A percentile compares a stretch with the other conserved stretches of the same genome.
These are phyloP conservation scores for Tokudaia muenninki DNA, from an alignment of 2,797 vertebrate species.

Conservation along the genomic window DNA sequence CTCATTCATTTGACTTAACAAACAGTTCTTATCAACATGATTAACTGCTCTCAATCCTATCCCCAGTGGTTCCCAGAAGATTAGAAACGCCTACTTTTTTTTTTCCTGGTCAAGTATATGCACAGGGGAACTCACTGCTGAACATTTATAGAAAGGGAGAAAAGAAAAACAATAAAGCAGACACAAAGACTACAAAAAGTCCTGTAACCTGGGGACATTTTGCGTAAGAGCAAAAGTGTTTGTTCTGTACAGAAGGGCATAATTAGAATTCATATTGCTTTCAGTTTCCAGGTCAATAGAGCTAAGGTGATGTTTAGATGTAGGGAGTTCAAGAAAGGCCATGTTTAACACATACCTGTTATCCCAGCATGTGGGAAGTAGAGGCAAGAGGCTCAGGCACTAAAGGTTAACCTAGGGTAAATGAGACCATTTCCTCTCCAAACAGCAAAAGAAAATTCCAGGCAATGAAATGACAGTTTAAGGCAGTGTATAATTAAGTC, in stretches of 20 bases:
- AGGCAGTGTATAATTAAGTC: neutral
- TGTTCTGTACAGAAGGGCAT: constrained; percentile 43
- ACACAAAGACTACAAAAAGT: constrained; percentile 16
- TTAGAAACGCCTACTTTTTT: constrained; percentile 40
- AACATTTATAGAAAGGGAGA: neutral
- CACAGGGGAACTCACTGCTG: neutral
- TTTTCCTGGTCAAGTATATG: constrained; percentile 9
- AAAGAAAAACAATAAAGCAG: constrained; percentile 46
- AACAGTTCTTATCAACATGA: constrained; percentile 22
- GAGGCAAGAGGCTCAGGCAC: neutral
- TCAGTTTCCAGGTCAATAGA: constrained; percentile 59
- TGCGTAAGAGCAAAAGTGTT: neutral
- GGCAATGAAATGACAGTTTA: constrained; percentile 13
- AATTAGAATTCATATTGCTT: constrained; percentile 58
- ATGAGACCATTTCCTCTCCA: neutral
- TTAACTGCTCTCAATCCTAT: constrained; percentile 40
- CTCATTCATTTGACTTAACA: constrained; percentile 60
- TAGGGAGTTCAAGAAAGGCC: constrained; percentile 1
- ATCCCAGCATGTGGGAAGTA: neutral
- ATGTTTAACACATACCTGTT: neutral
- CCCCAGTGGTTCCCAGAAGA: constrained; percentile 21
- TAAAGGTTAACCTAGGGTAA: neutral
- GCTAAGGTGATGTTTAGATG: constrained; percentile 32
- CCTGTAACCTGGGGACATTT: neutral
- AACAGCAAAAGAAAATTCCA: neutral